Conservation (phyloP, 2,797 vertebrate genomes). For the Lithobates sylvaticus region DNA sequence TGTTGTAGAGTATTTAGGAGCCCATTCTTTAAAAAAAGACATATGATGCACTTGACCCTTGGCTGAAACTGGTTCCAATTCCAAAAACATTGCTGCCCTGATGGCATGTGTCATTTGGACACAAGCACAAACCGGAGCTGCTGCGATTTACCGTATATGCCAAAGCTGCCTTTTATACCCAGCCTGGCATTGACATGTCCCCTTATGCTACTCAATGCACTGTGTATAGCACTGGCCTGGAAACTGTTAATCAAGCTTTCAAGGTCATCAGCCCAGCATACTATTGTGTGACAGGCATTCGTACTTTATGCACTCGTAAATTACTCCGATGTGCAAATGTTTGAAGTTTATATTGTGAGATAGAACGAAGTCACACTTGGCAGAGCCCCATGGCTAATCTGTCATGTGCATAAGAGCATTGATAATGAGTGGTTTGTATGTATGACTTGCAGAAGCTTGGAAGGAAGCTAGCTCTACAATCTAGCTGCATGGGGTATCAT, state of each 20-base stretch:
- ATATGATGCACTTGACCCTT: background rate
- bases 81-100: background rate
- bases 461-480: background rate
- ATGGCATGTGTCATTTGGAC: background rate
- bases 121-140: no score
- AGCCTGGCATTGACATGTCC: background rate
- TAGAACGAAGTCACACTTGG: conserved; percentile 29
- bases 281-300: background rate
- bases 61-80: background rate
- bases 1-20: background rate
- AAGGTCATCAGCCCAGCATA: conserved; percentile 39
- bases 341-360: conserved; percentile 26
- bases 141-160: background rate
- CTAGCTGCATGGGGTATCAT: conserved; percentile 31
- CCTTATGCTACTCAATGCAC: background rate
- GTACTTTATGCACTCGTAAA: conserved; percentile 25
- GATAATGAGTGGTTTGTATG: conserved; percentile 32
- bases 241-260: conserved; percentile 20
- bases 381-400: conserved; percentile 25
- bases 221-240: background rate
- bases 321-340: conserved; percentile 14
- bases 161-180: background rate
- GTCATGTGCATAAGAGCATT: conserved; percentile 18
- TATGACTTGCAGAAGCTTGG: background rate
- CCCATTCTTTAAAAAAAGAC: no score